phyloP scores from a whole-genome alignment of 2,797 vertebrate species.

The Coregonus suidteri region DNA sequence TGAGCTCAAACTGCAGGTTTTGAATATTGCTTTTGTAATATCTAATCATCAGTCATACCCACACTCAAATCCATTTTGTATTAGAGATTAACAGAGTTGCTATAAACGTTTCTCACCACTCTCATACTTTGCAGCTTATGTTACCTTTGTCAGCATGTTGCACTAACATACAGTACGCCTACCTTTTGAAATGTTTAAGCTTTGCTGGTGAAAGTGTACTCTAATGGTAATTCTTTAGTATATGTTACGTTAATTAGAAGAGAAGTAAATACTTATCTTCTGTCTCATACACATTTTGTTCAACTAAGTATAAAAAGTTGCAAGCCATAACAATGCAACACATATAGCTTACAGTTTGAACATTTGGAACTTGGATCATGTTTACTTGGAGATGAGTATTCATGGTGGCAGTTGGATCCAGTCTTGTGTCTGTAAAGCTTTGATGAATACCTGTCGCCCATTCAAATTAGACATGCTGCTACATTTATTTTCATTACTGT shows the following conservation, averaged over 20 bases:
- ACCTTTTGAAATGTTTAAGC: background rate
- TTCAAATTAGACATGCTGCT: slow-evolving; percentile 52
- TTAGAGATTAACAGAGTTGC: background rate
- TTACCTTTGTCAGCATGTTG: background rate
- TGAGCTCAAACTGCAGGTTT: slow-evolving; percentile 15
- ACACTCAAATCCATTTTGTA: background rate
- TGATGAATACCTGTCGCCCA: slow-evolving; percentile 58
- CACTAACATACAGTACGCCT: background rate
- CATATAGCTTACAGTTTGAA: slow-evolving; percentile 21
- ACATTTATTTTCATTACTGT: slow-evolving; percentile 75
- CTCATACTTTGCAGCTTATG: background rate
- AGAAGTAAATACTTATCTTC: background rate
- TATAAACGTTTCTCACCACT: background rate
- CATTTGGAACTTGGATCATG: background rate
- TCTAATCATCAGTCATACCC: slow-evolving; percentile 1
- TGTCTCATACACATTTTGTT: background rate
- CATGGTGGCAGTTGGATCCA: slow-evolving; percentile 39
- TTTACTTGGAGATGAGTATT: slow-evolving; percentile 28
- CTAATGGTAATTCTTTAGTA: background rate
- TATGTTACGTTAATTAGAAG: background rate
- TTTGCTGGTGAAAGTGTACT: background rate
- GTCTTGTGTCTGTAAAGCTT: slow-evolving; percentile 28
- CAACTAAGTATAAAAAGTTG: background rate
- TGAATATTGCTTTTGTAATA: background rate
- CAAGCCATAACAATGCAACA: slow-evolving; percentile 6